Evolutionary conservation across 2,113 vertebrate genomes (phyloP), one percentile per base, ranked within the genome.

Genomic region (Oriolus oriolus): DNA sequence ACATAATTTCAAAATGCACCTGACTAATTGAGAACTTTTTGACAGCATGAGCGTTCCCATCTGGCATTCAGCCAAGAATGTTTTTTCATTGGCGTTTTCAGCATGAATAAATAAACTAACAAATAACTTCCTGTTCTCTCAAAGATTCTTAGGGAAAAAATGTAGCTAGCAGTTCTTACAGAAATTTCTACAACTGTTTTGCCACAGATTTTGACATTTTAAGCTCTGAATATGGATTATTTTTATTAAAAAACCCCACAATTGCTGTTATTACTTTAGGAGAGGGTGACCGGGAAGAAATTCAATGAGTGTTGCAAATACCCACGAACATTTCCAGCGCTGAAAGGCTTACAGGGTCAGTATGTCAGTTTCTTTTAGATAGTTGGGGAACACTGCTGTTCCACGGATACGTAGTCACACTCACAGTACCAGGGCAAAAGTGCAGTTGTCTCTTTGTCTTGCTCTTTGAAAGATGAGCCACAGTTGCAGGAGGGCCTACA

Each of bases 401-500:
- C 41, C 54, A 9, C n/a, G 57, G 28, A 16, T 12, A 1, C 2
- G 3, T 5, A 31, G 39, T 47, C 39, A 53, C 19, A 33, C 27
- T n/a, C n/a, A 37, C 7, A 53, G 20, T 5, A 26, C 20, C 4
- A 0, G 4, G 5, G 57, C 18, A 80, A 39, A 53, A 1, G 0
- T 42, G 37, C 7, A 53, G 8, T 14, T 1, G 0, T 57, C 12
- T 75, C 63, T 71, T 16, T 45, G n/a, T 24, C 23, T 74, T 54
- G 12, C 33, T 57, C 42, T 86, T 60, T 70, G 59, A 75, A 86
- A n/a, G 41, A 28, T 0, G 1, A 24, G 28, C 9, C 24, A 10
- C 15, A 56, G 13, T 45, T 63, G 9, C 22, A 73, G 23, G 7
- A 31, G 4, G 4, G 1, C 4, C 6, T 64, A 15, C 10, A 42